Evolutionary conservation across 2,113 vertebrate species (phyloP), one percentile per base, ranked within the genome.

Genomic region (Alces alces): DNA sequence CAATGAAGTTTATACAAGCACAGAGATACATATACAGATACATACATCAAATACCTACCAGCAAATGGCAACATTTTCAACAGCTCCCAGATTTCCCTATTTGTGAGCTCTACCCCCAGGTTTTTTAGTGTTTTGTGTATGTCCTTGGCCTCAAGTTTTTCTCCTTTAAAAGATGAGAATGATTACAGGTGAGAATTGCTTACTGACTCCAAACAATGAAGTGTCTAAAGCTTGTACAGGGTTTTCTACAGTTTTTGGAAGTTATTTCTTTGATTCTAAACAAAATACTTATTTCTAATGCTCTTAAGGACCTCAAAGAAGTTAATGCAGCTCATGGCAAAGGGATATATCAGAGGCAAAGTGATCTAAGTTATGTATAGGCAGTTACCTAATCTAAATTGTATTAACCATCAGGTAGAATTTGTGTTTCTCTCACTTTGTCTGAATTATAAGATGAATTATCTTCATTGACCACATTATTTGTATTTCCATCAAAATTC

Each of bases 101-200:
- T 91, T 83, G 54, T 85, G 33, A 97, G 61, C 4, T 93, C 91
- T 92, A 94, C 52, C 7, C 84, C 93, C 45, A 13, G 45, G 21
- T 80, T 80, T 8, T 7, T 17, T 58, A 96, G 90, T 43, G 21
- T 55, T 52, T 55, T 95, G 30, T 0, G 5, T 4, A 96, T n/a
- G 57, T 90, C 39, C 50, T 94, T 95, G 91, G 93, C 33, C 57
- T 92, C 91, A 47, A 98, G 36, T 85, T 83, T 93, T 64, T 79
- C 94, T 95, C 91, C 98, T 98, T 60, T 43, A 57, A 84, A 83
- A 70, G 30, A 84, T 1, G 43, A 13, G 11, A 84, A 90, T 33
- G 13, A 25, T 89, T 27, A 94, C 36, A 82, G 47, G 55, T 94
- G 43, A 97, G 55, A 94, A 94, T 57, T 87, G 5, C 33, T 54